Conservation (phyloP, 2,888 invertebrate genomes). For the Ophioninae sp. region DNA sequence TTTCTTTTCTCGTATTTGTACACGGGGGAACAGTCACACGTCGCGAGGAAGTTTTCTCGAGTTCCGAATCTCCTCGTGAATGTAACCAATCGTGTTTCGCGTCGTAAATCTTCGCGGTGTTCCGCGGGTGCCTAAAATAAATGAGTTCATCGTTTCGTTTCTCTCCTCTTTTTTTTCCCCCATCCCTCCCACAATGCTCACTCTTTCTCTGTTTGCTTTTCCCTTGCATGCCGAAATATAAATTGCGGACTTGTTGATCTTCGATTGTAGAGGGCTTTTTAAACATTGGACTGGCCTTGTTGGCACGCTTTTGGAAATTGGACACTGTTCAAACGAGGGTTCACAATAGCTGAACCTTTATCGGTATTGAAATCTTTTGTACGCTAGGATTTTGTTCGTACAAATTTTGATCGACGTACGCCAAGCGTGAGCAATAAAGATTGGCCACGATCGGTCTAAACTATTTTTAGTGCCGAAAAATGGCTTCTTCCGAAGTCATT, state of each 20-base stretch:
- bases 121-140: slow-evolving; percentile 61
- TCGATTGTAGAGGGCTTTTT: slow-evolving; percentile 1
- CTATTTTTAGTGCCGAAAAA: neutral
- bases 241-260: slow-evolving; percentile 16
- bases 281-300: neutral
- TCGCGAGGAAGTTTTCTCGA: slow-evolving; percentile 56
- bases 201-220: neutral
- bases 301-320: neutral
- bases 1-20: slow-evolving; percentile 31
- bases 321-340: too few species aligned
- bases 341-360: too few species aligned
- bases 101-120: slow-evolving; percentile 55
- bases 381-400: neutral
- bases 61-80: slow-evolving; percentile 58
- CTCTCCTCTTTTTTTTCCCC: slow-evolving; percentile 10
- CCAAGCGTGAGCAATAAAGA: neutral
- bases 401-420: neutral
- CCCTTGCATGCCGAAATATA: slow-evolving; percentile 35
- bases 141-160: slow-evolving; percentile 51
- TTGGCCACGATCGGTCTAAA: neutral
- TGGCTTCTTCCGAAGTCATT: neutral
- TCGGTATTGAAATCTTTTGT: neutral
- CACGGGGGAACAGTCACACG: slow-evolving; percentile 54
- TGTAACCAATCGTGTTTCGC: slow-evolving; percentile 55
- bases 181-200: neutral